Evolutionary conservation across 2,888 invertebrate genomes (phyloP).

Genomic region (Tanypteryx hageni): DNA sequence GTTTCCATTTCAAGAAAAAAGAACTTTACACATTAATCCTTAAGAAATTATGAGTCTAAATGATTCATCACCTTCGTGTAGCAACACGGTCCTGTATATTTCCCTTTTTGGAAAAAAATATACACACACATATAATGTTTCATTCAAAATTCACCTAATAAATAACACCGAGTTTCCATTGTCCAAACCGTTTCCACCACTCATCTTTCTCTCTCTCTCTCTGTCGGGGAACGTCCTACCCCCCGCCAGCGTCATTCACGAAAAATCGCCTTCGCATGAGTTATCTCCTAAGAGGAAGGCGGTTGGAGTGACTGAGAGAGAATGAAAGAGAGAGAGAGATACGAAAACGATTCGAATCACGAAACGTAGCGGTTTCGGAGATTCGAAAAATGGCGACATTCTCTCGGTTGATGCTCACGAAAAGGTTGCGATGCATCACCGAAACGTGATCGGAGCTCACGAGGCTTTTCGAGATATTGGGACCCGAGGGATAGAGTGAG

Average conservation of each 20-base stretch:
- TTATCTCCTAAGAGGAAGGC: neutral
- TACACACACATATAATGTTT: too few relatives aligned
- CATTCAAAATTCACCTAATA: too few relatives aligned
- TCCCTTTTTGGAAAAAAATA: too few relatives aligned
- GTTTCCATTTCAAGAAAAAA: neutral
- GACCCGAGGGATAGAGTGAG: neutral
- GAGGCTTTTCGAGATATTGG: neutral
- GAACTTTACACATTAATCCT: too few relatives aligned
- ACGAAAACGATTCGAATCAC: constrained; percentile 11
- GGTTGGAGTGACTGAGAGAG: too few relatives aligned
- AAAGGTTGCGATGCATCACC: neutral
- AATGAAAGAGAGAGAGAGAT: neutral
- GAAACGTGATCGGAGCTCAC: constrained; percentile 33
- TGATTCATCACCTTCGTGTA: constrained; percentile 40
- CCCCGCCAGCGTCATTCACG: neutral
- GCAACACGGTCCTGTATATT: neutral
- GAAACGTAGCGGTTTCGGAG: neutral
- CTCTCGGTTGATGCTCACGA: neutral
- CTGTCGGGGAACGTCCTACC: neutral
- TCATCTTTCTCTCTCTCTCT: too few relatives aligned
- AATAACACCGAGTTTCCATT: too few relatives aligned
- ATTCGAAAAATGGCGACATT: constrained; percentile 14
- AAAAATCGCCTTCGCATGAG: neutral
- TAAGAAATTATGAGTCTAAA: neutral
- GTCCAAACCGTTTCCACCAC: too few relatives aligned